Evolutionary conservation across 2,888 invertebrate genomes (phyloP).

Genomic region (Ophioninae sp.): DNA sequence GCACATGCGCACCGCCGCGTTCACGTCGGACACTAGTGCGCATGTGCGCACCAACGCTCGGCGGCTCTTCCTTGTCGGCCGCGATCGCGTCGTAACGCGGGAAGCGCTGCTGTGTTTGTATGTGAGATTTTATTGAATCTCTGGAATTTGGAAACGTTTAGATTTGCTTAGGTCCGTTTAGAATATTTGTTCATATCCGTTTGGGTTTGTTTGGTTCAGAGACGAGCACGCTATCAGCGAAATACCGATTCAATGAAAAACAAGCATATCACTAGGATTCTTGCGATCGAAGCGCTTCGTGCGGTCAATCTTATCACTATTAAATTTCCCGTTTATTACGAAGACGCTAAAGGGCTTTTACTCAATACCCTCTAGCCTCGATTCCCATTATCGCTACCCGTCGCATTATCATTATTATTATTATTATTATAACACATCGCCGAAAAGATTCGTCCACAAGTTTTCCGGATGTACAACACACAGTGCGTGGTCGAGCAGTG

Average conservation of each 20-base stretch:
- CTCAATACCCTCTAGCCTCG: background rate
- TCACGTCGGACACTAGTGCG: background rate
- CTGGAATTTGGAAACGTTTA: too few species aligned
- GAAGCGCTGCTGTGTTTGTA: too few species aligned
- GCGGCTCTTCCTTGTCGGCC: background rate
- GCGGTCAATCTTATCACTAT: background rate
- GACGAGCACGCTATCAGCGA: too few species aligned
- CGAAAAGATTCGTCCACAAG: background rate
- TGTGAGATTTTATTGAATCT: too few species aligned
- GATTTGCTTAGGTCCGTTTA: too few species aligned
- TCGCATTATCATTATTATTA: slow-evolving; percentile 7
- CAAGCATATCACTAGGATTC: background rate
- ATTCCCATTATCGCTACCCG: background rate
- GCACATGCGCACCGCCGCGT: background rate
- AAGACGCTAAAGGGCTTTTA: background rate
- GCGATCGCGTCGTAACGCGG: too few species aligned
- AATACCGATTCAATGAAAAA: background rate
- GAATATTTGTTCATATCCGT: too few species aligned
- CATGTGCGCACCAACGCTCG: background rate
- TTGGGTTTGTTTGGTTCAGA: too few species aligned
- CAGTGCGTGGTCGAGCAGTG: background rate
- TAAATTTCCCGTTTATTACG: background rate
- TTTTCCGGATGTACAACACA: background rate
- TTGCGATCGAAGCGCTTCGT: background rate
- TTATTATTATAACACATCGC: slow-evolving; percentile 1